Conservation (phyloP, 1,140 invertebrate species). For the Neomicropteryx cornuta region DNA sequence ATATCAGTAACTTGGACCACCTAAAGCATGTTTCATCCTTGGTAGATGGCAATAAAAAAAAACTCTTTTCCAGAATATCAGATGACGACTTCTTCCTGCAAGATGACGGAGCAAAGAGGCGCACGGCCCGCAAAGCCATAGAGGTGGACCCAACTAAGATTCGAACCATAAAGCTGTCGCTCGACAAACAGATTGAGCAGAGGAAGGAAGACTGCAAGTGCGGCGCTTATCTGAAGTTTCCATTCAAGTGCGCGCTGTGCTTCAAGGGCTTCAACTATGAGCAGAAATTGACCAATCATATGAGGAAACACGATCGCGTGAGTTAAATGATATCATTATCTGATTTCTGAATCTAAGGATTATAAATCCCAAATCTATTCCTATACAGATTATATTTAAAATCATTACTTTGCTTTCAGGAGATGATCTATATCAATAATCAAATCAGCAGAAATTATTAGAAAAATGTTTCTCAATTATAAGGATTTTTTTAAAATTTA, state of each 20-base stretch:
- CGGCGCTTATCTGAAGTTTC: constrained; percentile 17
- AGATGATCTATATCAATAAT: no score
- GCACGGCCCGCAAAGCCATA: constrained; percentile 15
- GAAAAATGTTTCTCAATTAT: no score
- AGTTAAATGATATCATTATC: no score
- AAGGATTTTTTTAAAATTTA: no score
- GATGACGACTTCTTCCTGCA: constrained; percentile 7
- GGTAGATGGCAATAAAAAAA: constrained; percentile 6
- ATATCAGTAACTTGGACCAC: background rate
- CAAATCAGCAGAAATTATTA: no score
- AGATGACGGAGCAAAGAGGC: constrained; percentile 10
- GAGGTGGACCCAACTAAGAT: constrained; percentile 29
- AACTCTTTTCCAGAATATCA: background rate
- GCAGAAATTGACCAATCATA: constrained; percentile 28
- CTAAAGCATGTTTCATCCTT: constrained; percentile 1
- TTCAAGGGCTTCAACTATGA: constrained; percentile 31
- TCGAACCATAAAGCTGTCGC: constrained; percentile 22
- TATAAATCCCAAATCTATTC: no score
- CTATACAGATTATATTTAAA: no score
- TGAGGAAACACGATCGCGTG: constrained; percentile 32
- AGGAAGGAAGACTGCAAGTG: constrained; percentile 16
- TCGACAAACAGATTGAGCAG: constrained; percentile 24
- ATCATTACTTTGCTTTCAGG: no score
- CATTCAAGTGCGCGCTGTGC: constrained; percentile 26
- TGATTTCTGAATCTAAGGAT: no score